These are phyloP conservation scores for Neocrepidodera transversa DNA, from an alignment of 2,888 invertebrate genomes.

Conservation along the genomic window DNA sequence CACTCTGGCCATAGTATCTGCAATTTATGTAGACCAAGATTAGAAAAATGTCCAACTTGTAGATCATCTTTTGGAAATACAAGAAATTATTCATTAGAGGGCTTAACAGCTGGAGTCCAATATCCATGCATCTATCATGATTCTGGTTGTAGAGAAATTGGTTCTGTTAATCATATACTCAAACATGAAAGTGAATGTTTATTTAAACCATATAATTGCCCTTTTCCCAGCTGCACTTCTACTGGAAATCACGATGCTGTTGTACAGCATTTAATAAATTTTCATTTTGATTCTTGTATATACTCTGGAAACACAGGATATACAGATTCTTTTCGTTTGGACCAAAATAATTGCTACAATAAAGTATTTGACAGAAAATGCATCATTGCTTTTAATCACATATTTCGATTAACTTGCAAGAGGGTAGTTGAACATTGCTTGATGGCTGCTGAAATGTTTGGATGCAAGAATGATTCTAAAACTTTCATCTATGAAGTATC, in stretches of 20 bases:
- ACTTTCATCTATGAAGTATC: conserved; percentile 50
- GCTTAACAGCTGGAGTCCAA: conserved; percentile 47
- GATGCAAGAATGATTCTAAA: conserved; percentile 43
- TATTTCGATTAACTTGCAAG: conserved; percentile 50
- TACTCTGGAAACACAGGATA: conserved; percentile 37
- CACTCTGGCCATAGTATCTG: conserved; percentile 54
- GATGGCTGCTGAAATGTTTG: conserved; percentile 51
- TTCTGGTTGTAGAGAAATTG: conserved; percentile 48
- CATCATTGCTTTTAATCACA: conserved; percentile 45
- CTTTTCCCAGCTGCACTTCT: conserved; percentile 44
- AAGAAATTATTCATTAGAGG: conserved; percentile 54
- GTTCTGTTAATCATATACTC: conserved; percentile 42
- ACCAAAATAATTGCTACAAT: conserved; percentile 34
- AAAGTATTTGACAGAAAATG: conserved; percentile 44
- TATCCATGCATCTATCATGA: conserved; percentile 53
- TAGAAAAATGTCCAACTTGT: conserved; percentile 54
- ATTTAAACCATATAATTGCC: conserved; percentile 50
- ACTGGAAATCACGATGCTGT: conserved; percentile 43
- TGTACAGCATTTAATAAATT: conserved; percentile 40
- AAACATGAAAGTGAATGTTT: conserved; percentile 50
- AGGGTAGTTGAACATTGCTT: conserved; percentile 48
- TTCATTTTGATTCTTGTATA: conserved; percentile 42
- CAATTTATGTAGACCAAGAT: conserved; percentile 49
- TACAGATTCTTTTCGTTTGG: conserved; percentile 42
- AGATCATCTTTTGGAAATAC: conserved; percentile 51